Evolutionary conservation across 2,888 invertebrate species (phyloP).

Genomic region (Lepidocyrtoides sp.): DNA sequence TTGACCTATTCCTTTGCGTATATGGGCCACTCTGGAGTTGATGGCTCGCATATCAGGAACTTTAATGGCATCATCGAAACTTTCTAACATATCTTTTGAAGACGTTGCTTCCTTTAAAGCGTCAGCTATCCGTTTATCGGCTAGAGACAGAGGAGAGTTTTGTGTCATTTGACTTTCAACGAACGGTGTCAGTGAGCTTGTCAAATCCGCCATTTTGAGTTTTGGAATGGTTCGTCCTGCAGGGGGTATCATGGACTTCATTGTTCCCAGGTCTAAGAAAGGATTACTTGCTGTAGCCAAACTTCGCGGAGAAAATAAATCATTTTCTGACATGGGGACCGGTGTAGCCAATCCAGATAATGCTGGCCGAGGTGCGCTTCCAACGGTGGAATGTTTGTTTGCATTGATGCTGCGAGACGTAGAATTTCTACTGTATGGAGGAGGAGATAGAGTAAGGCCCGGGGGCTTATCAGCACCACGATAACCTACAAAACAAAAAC

Average conservation of each 20-base stretch:
- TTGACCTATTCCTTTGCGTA: slow-evolving; percentile 31
- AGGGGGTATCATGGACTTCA: slow-evolving; percentile 48
- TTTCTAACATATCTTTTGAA: slow-evolving; percentile 53
- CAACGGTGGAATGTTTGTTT: neutral
- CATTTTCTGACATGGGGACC: slow-evolving; percentile 23
- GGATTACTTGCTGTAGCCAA: slow-evolving; percentile 9
- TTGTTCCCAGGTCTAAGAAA: slow-evolving; percentile 41
- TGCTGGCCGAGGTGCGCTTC: neutral
- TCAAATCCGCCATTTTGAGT: slow-evolving; percentile 57
- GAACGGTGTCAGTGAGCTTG: slow-evolving; percentile 49
- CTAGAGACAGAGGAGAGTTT: neutral
- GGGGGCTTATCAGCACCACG: slow-evolving; percentile 56
- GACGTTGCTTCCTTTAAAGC: neutral
- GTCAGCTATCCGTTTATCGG: slow-evolving; percentile 16
- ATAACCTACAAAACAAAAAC: too few species aligned
- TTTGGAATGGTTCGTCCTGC: slow-evolving; percentile 60
- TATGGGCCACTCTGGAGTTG: slow-evolving; percentile 50
- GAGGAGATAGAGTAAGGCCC: slow-evolving; percentile 44
- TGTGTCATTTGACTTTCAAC: slow-evolving; percentile 38
- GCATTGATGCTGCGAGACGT: neutral
- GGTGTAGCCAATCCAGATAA: neutral
- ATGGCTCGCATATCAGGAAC: slow-evolving; percentile 45
- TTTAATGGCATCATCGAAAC: slow-evolving; percentile 56
- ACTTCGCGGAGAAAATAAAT: neutral
- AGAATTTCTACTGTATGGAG: slow-evolving; percentile 35